phyloP scores from a whole-genome alignment of 2,113 vertebrate species.

The Triplophysa dalaica region DNA sequence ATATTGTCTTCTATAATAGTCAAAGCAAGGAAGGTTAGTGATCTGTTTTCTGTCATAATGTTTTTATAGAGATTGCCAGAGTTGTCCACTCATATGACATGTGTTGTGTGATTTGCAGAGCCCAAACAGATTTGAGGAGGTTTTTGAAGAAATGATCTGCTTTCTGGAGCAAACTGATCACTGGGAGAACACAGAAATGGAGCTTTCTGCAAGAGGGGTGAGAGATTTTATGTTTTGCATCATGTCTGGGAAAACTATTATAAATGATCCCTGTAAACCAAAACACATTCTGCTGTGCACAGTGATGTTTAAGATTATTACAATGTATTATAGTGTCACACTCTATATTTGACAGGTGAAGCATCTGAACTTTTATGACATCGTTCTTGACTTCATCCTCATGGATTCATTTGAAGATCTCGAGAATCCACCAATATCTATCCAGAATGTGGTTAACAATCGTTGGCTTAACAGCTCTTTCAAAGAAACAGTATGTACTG shows the following conservation, averaged over 20 bases:
- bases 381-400: conserved; percentile 95
- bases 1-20: conserved; percentile 90
- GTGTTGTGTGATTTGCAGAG: conserved; percentile 71
- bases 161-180: conserved; percentile 90
- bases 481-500: conserved; percentile 90
- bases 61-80: too few relatives aligned
- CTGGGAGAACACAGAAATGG: conserved; percentile 89
- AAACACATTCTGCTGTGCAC: not conserved
- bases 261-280: not conserved
- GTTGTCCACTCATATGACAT: not conserved
- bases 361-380: conserved; percentile 94
- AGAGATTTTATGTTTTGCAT: conserved; percentile 44
- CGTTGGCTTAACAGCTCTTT: conserved; percentile 95
- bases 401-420: conserved; percentile 99
- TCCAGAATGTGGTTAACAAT: conserved; percentile 95
- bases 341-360: conserved; percentile 78
- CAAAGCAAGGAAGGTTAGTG: conserved; percentile 86
- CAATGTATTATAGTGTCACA: not conserved
- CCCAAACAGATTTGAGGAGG: conserved; percentile 94
- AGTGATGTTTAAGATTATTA: not conserved
- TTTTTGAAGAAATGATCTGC: conserved; percentile 92
- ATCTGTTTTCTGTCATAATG: not conserved
- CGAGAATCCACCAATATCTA: conserved; percentile 94
- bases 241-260: not conserved
- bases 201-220: conserved; percentile 90